Percentiles rank a stretch among this genome's conserved stretches.
phyloP scores from a whole-genome alignment of 2,888 invertebrate genomes.

The Drosophila barbarae region DNA sequence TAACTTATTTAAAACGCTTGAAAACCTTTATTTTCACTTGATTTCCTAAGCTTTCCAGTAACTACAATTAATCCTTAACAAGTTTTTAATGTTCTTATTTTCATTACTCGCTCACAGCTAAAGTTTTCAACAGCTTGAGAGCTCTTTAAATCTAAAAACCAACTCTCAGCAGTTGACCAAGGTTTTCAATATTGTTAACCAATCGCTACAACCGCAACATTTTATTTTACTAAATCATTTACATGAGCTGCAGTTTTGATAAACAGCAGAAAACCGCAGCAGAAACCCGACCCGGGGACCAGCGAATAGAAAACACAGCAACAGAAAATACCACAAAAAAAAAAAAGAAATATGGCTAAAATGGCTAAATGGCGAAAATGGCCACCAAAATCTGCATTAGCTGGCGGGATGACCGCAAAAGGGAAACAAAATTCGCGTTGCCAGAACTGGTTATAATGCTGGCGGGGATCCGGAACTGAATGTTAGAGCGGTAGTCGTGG shows the following conservation, averaged over 20 bases:
- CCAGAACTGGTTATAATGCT: conserved; percentile 22
- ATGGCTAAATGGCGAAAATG: conserved; percentile 20
- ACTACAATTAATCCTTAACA: background rate
- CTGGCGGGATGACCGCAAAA: conserved; percentile 46
- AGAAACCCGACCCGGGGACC: conserved; percentile 43
- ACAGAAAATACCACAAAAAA: background rate
- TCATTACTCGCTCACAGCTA: too few relatives aligned
- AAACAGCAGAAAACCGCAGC: conserved; percentile 59
- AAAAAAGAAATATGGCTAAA: conserved; percentile 1
- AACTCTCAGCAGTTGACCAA: conserved; percentile 1
- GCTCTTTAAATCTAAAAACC: background rate
- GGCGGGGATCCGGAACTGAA: background rate
- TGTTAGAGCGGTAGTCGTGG: background rate
- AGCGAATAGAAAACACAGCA: background rate
- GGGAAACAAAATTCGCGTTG: conserved; percentile 50
- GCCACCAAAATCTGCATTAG: conserved; percentile 39
- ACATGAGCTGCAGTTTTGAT: conserved; percentile 58
- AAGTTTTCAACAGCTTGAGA: background rate
- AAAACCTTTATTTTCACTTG: too few relatives aligned
- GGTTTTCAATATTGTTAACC: conserved; percentile 12
- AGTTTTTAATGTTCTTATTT: background rate
- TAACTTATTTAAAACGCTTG: too few relatives aligned
- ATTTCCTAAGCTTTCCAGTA: too few relatives aligned
- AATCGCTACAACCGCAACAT: background rate
- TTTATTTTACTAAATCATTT: conserved; percentile 51